Base-by-base conservation (phyloP, 2,113 vertebrate species). In the Nothocercus julius region DNA sequence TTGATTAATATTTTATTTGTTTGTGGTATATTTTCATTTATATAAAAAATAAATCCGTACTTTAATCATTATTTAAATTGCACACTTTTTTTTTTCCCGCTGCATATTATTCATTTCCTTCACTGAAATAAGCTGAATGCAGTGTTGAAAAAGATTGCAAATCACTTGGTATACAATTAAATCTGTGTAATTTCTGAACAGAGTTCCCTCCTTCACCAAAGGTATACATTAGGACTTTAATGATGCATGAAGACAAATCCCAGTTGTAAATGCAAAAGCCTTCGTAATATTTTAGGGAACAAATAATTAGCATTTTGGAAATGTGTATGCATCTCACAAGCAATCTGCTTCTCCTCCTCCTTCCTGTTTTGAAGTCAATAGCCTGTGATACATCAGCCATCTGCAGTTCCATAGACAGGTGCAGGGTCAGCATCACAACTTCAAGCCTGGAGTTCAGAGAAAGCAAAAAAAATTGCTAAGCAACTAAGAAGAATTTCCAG, bases 321-420 rank as follows among this genome's bases (percentile, higher is more conserved):
- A 87, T 85, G 80, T 94, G 78, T 92, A 79, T 89, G 93, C 81
- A 97, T 97, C 94, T 97, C 92, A 93, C 73, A 97, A 93, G 93
- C 96, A 97, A 97, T 97, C 96, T 97, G 94, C 70, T 97, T 95
- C 82, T 97, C 96, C 97, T 97, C 96, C 97, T 98, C 95, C 97
- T 98, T 97, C 95, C 97, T 98, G 95, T 97, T 98, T 97, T 96
- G 96, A 95, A 98, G 96, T 95, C 97, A 97, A 93, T 94, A 91
- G 91, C 86, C 96, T 96, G 87, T 97, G 95, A 94, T 97, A 94
- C 89, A 77, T 94, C 96, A 95, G 94, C 97, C 97, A 98, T 98
- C 98, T 98, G 98, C 96, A 96, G 90, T 85, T 93, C 94, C 80
- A 85, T 64, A 97, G 97, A 89, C 97, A 98, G 97, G 97, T 98